phyloP scores from a whole-genome alignment of 2,888 invertebrate species.

The Druceiella hillmani region DNA sequence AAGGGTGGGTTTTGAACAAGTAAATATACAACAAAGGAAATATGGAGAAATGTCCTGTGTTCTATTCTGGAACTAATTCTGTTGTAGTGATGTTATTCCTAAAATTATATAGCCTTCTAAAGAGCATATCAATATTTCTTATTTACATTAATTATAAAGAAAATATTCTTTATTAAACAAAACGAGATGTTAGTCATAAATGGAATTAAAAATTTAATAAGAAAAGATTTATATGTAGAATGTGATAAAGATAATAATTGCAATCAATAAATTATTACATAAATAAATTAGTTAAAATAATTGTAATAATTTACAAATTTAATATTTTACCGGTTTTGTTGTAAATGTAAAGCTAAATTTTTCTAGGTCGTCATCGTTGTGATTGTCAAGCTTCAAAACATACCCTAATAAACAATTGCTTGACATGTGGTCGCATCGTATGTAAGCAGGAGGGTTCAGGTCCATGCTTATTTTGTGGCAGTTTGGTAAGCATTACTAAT shows the following conservation, averaged over 20 bases:
- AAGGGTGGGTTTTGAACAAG: too few relatives aligned
- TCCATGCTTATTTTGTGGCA: conserved; percentile 89
- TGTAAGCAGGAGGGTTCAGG: conserved; percentile 96
- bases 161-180: too few relatives aligned
- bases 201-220: too few relatives aligned
- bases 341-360: conserved; percentile 11
- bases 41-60: too few relatives aligned
- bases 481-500: conserved; percentile 61
- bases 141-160: too few relatives aligned
- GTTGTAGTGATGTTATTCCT: too few relatives aligned
- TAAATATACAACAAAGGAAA: too few relatives aligned
- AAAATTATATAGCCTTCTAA: too few relatives aligned
- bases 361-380: conserved; percentile 76
- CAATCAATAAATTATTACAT: conserved; percentile 1
- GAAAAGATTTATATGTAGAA: too few relatives aligned
- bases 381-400: conserved; percentile 92
- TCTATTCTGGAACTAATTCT: too few relatives aligned
- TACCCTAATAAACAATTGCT: conserved; percentile 86
- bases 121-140: too few relatives aligned
- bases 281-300: background rate
- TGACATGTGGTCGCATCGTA: conserved; percentile 89
- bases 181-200: too few relatives aligned
- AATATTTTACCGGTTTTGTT: conserved; percentile 3
- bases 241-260: conserved; percentile 3
- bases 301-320: conserved; percentile 1